Evolutionary conservation across 2,888 invertebrate genomes (phyloP).

Genomic region (Erynnis tages): DNA sequence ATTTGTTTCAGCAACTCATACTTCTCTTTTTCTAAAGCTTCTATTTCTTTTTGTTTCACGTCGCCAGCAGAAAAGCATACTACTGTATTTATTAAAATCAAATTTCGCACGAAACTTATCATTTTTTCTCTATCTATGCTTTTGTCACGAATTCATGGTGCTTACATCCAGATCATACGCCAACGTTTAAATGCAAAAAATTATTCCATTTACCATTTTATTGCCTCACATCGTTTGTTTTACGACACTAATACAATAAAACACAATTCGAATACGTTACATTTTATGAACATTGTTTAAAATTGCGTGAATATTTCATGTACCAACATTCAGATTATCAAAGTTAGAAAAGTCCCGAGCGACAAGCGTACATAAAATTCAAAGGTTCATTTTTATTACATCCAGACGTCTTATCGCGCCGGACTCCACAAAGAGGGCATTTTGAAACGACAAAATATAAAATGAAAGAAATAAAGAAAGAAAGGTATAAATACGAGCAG

Average conservation of each 20-base stretch:
- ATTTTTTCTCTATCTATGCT: slow-evolving; percentile 6
- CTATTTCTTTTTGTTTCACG: slow-evolving; percentile 35
- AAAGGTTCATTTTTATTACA: slow-evolving; percentile 9
- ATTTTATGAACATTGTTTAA: neutral
- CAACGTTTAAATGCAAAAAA: too few species aligned
- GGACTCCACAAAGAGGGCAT: slow-evolving; percentile 10
- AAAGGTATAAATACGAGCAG: slow-evolving; percentile 16
- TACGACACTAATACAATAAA: slow-evolving; percentile 5
- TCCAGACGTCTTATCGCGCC: slow-evolving; percentile 7
- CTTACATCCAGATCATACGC: too few species aligned
- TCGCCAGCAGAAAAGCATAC: neutral
- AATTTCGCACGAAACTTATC: neutral
- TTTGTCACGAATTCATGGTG: too few species aligned
- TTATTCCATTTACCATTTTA: neutral
- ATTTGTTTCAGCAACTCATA: slow-evolving; percentile 44
- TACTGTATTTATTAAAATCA: neutral
- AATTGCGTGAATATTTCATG: neutral
- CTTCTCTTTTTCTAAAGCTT: slow-evolving; percentile 44
- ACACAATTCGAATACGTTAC: neutral
- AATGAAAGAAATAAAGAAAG: slow-evolving; percentile 16
- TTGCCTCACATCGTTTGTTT: neutral
- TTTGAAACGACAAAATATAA: slow-evolving; percentile 16
- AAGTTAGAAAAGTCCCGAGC: neutral
- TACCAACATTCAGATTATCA: too few species aligned
- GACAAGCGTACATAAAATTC: neutral